These are phyloP conservation scores for Chinchilla lanigera DNA, from an alignment of 2,113 vertebrate species.

Conservation along the genomic window DNA sequence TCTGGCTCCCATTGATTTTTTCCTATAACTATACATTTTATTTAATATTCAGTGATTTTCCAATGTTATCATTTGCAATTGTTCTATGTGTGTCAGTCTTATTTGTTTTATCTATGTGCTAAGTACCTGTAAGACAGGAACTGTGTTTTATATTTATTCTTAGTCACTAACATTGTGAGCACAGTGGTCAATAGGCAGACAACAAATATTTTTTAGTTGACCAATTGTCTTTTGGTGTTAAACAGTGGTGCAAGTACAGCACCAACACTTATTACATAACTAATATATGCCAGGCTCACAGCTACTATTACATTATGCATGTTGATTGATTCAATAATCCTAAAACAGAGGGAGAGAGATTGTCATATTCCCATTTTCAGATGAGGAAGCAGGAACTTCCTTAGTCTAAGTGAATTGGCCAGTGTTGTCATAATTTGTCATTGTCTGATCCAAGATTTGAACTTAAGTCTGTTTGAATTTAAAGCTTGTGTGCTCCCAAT, in stretches of 20 bases:
- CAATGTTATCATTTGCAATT: background rate
- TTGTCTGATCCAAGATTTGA: background rate
- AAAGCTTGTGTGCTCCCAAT: background rate
- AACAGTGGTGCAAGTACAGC: background rate
- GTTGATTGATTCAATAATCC: background rate
- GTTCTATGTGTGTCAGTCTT: background rate
- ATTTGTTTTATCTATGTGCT: background rate
- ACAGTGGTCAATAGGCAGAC: background rate
- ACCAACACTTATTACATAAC: background rate
- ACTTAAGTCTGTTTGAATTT: background rate
- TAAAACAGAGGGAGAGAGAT: background rate
- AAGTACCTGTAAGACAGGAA: background rate
- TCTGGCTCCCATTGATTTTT: background rate
- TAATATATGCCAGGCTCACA: background rate
- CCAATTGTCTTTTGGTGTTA: background rate
- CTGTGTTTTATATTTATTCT: background rate
- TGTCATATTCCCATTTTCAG: background rate
- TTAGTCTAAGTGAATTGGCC: background rate
- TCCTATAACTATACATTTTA: background rate
- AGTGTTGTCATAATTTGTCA: background rate
- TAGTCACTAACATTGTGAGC: background rate
- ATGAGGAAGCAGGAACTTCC: background rate
- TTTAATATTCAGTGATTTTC: background rate
- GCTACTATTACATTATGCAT: background rate
- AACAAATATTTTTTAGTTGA: background rate